Base-by-base conservation (phyloP, 2,888 invertebrate genomes). In the Byasa hedistus region DNA sequence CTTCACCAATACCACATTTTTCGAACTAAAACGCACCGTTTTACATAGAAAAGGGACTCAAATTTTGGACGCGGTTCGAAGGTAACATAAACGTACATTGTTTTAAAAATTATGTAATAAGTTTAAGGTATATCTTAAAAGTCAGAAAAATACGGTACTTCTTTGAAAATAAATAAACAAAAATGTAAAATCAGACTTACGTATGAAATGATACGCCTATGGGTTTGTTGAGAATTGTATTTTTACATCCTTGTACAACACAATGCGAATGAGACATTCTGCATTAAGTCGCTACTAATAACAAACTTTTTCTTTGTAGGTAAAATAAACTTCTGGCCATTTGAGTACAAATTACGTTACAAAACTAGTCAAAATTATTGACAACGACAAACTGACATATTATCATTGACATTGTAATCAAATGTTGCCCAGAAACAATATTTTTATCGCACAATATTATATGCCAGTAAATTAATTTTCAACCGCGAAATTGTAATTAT, bases 191-290 rank as follows among this genome's bases (percentile, higher is more conserved):
- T 23, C 54, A 57, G 17, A 79, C 85, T 86, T 80, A 90, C 90
- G 81, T 69, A 73, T 85, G 81, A 69, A 91, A 83, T 32, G 79
- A 72, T 59, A 86, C 75, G 24, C 83, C 84, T 4, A 83, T 80
- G 17, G 79, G 72, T 76, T 85, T 90, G 71, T 87, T 89, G 60
- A 80, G 77, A 24, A 80, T 57, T 1, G 84, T 83, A 55, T 81
- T 81, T 72, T 84, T 87, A 72, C 90, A 91, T 63, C 79, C 83
- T 66, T 82, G 81, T 44, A 91, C 74, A 52, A 79, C 81, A 72
- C 90, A 91, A 64, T 84, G 83, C 21, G 77, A 77, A 54, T 78
- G 76, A 55, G 79, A 71, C 81, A 88, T 82, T n/a, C 69, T 72
- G 22, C 17, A 44, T 23, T 22, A 56, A 56, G 17, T 27, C 21